These are phyloP conservation scores for Iselma pallidipennis DNA, from an alignment of 2,888 invertebrate genomes.

Conservation along the genomic window DNA sequence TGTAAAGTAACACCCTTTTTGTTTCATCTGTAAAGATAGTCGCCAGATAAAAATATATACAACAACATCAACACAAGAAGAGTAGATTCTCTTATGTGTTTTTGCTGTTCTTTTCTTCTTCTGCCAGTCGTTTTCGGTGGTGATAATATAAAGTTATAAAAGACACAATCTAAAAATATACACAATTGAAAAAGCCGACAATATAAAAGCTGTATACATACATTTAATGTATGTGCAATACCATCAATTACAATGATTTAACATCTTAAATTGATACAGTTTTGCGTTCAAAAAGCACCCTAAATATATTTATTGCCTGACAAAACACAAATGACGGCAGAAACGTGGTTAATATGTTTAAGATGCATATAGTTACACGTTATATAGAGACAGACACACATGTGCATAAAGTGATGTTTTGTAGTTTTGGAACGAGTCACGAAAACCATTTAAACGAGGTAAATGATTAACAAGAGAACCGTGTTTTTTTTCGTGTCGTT, in stretches of 20 bases:
- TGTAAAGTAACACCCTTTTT: constrained; percentile 39
- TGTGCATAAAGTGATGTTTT: constrained; percentile 3
- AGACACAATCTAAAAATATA: constrained; percentile 41
- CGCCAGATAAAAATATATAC: constrained; percentile 41
- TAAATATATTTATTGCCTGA: constrained; percentile 40
- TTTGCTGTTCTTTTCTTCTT: constrained; percentile 32
- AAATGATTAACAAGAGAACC: not conserved
- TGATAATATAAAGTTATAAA: constrained; percentile 26
- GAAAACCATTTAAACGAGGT: not conserved
- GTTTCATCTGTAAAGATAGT: constrained; percentile 32
- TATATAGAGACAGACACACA: not conserved
- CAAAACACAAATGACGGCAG: constrained; percentile 41
- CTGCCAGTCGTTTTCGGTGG: constrained; percentile 26
- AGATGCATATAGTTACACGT: not conserved
- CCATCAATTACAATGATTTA: constrained; percentile 48
- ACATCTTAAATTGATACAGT: constrained; percentile 42
- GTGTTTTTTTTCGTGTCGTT: not conserved
- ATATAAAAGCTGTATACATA: too few species aligned
- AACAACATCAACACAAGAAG: not conserved
- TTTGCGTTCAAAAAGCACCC: constrained; percentile 24
- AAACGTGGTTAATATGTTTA: constrained; percentile 17
- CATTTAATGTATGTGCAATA: constrained; percentile 31
- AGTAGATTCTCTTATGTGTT: not conserved
- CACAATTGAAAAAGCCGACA: constrained; percentile 34
- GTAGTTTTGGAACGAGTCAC: not conserved